Evolutionary conservation across 2,888 invertebrate genomes (phyloP), one percentile per base, ranked within the genome.

Genomic region (Candidula unifasciata): DNA sequence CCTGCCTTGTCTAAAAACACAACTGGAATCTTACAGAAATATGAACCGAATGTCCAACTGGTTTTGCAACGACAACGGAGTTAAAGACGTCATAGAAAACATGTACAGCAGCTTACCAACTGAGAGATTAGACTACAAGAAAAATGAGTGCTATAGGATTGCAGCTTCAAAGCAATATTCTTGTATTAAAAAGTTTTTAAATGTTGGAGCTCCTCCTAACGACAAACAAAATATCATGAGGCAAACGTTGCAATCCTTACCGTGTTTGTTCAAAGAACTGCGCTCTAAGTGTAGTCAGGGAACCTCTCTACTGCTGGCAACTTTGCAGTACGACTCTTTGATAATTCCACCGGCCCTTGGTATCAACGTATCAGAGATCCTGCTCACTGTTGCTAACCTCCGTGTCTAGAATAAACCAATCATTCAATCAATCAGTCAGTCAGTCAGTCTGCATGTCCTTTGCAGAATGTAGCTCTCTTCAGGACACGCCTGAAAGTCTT

Each of bases 321-420:
- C 64, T 2, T 44, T 82, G 66, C 68, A 82, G 44, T 82, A 76
- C 35, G 82, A 82, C 77, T 82, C 76, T 76, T 16, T 82, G 54
- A 76, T 82, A 35, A 52, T 82, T 44, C 82, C 82, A 10, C 82
- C 82, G 3, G 76, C 82, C n/a, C 30, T 82, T 0, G 82, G 76
- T 10, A 37, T 82, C 68, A 82, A 82, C 64, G 37, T 82, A 24
- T 66, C 80, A 1, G 80, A 66, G 24, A 44, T 37, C 5, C 80
- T 80, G 24, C 24, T 68, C 16, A 80, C 6, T 54, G 30, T 21
- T 30, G 52, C 74, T 10, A 74, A 74, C 21, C 21, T 57, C 60
- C n/a, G n/a, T n/a, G n/a, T n/a, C n/a, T n/a, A n/a, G n/a, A n/a
- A n/a, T n/a, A n/a, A n/a, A n/a, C n/a, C n/a, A n/a, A n/a, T n/a